These are phyloP conservation scores for Rhabditophanes sp. DNA, from an alignment of 2,888 invertebrate species.

Conservation along the genomic window DNA sequence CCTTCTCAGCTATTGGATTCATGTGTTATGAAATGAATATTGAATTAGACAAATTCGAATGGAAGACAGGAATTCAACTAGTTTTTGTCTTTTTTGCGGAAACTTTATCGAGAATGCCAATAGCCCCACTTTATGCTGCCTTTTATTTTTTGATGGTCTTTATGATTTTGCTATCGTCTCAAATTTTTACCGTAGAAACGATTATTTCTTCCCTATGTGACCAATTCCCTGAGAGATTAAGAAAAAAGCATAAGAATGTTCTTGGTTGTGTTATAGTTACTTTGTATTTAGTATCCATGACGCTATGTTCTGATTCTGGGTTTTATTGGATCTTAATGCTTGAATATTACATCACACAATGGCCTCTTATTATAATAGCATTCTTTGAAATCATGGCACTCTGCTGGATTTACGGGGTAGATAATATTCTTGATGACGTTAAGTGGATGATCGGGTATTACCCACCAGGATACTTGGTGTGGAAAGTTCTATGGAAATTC, in stretches of 20 bases:
- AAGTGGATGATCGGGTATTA: slow-evolving; percentile 53
- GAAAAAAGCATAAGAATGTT: slow-evolving; percentile 33
- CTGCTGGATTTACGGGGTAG: slow-evolving; percentile 50
- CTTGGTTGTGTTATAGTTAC: slow-evolving; percentile 6
- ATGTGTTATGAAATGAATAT: slow-evolving; percentile 61
- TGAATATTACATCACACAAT: slow-evolving; percentile 50
- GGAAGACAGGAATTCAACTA: slow-evolving; percentile 48
- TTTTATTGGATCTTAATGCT: slow-evolving; percentile 50
- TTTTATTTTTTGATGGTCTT: slow-evolving; percentile 58
- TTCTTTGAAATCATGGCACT: slow-evolving; percentile 52
- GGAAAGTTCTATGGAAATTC: slow-evolving; percentile 60
- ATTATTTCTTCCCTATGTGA: slow-evolving; percentile 51
- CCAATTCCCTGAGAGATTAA: slow-evolving; percentile 46
- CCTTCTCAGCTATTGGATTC: slow-evolving; percentile 67
- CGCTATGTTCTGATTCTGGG: slow-evolving; percentile 43
- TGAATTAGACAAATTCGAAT: slow-evolving; percentile 38
- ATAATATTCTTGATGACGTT: slow-evolving; percentile 49
- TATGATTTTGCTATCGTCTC: slow-evolving; percentile 7
- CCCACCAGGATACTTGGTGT: slow-evolving; percentile 52
- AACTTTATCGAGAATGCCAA: slow-evolving; percentile 59
- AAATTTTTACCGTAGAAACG: slow-evolving; percentile 50
- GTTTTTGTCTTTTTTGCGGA: slow-evolving; percentile 75
- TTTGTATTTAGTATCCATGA: too few species aligned
- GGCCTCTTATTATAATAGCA: slow-evolving; percentile 50
- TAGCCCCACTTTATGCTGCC: slow-evolving; percentile 66